Conservation (phyloP, 2,113 vertebrate genomes). For the Dermatemys mawii region DNA sequence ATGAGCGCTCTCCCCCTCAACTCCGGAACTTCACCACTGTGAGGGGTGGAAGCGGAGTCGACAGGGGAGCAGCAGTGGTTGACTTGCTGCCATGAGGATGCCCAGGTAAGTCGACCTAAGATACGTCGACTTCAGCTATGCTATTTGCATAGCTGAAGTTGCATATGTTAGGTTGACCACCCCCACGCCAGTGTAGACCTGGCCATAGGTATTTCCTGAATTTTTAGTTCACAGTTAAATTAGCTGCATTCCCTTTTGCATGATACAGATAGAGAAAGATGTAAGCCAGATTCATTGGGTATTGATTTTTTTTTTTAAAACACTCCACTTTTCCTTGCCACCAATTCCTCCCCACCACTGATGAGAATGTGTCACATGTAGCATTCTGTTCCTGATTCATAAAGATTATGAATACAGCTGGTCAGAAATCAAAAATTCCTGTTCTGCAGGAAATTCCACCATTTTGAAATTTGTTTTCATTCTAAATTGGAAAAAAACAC, state of each 20-base stretch:
- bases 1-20: no score
- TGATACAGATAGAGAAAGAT: not conserved
- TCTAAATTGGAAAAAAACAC: not conserved
- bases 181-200: no score
- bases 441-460: not conserved
- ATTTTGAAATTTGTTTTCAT: not conserved
- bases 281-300: not conserved
- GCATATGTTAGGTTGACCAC: no score
- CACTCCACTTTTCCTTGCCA: not conserved
- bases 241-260: not conserved
- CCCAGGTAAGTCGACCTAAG: no score
- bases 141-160: no score
- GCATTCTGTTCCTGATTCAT: not conserved
- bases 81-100: no score
- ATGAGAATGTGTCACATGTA: not conserved
- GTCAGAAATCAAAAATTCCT: not conserved
- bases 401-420: accelerated
- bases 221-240: not conserved
- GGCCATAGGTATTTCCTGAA: not conserved
- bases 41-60: no score
- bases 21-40: no score
- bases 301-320: not conserved
- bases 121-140: no score
- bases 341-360: not conserved
- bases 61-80: no score